Conservation (phyloP, 2,888 invertebrate genomes). For the Hirtodrosophila duncani region DNA sequence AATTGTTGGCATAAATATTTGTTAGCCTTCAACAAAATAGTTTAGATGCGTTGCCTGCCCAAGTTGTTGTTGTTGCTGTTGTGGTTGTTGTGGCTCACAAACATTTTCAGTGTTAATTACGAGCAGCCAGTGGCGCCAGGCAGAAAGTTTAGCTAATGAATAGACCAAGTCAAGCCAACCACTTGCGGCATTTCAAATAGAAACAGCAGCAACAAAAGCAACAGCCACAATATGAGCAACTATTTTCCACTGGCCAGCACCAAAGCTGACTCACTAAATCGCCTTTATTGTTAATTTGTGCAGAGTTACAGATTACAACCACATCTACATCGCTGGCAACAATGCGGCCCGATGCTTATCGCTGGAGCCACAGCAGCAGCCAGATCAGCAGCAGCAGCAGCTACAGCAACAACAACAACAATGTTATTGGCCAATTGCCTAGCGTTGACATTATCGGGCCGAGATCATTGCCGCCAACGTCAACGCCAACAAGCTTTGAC, state of each 20-base stretch:
- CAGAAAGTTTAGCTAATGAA: constrained; percentile 35
- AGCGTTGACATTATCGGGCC: constrained; percentile 72
- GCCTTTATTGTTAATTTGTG: constrained; percentile 67
- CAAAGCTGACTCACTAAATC: constrained; percentile 45
- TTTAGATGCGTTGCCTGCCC: no score
- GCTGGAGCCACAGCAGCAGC: constrained; percentile 29
- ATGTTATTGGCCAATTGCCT: constrained; percentile 74
- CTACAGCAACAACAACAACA: constrained; percentile 44
- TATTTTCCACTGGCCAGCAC: constrained; percentile 4
- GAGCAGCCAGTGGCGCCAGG: constrained; percentile 50
- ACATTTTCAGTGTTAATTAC: constrained; percentile 56
- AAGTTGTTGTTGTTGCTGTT: constrained; percentile 21
- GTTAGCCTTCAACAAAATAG: constrained; percentile 5
- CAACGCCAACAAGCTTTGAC: constrained; percentile 34
- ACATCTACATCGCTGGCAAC: constrained; percentile 66
- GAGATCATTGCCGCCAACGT: constrained; percentile 70
- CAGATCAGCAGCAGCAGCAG: constrained; percentile 23
- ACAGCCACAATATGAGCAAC: constrained; percentile 46
- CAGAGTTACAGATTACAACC: constrained; percentile 47
- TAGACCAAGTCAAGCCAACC: constrained; percentile 6
- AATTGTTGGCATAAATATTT: constrained; percentile 42
- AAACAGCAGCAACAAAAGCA: not conserved
- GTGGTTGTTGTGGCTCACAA: constrained; percentile 17
- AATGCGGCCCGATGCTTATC: constrained; percentile 66
- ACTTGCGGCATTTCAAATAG: constrained; percentile 34